Evolutionary conservation across 30 jellyfish, hydroid and myxozoan genomes (phyloP).

Genomic region (Aurelia aurita): DNA sequence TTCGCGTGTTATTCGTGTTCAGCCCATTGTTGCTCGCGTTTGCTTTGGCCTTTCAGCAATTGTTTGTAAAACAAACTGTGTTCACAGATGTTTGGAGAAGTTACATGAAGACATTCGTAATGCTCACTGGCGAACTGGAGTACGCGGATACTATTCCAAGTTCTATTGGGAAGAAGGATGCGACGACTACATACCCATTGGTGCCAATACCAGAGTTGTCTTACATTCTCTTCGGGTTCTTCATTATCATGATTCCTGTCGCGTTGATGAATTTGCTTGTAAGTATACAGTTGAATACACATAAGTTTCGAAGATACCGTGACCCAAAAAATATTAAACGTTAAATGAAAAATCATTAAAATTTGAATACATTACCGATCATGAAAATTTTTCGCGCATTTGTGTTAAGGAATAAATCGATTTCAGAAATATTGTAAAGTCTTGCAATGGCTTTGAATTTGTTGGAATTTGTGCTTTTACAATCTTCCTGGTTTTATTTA

Average conservation of each 20-base stretch:
- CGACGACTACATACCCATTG: neutral
- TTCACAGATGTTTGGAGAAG: constrained; percentile 54
- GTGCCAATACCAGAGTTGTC: constrained; percentile 52
- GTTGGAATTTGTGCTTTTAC: too few species aligned
- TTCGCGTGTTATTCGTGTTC: constrained; percentile 69
- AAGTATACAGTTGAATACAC: constrained; percentile 13
- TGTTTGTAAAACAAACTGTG: constrained; percentile 34
- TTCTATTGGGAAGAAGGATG: constrained; percentile 6
- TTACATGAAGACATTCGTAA: constrained; percentile 60
- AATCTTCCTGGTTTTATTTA: too few species aligned
- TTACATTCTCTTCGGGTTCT: constrained; percentile 54
- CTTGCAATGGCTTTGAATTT: too few species aligned
- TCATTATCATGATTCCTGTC: constrained; percentile 58
- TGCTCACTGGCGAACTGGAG: constrained; percentile 85
- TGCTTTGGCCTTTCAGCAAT: constrained; percentile 71
- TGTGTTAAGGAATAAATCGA: too few species aligned
- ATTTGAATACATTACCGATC: too few species aligned
- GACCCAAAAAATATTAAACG: too few species aligned
- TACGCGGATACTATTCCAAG: constrained; percentile 58
- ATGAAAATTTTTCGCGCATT: too few species aligned
- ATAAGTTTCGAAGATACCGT: neutral
- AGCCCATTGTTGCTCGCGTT: constrained; percentile 76
- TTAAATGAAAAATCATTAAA: too few species aligned
- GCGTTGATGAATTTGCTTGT: constrained; percentile 84
- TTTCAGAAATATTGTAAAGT: too few species aligned